Conservation (phyloP, 1,140 invertebrate species). For the Teleopsis dalmanni region DNA sequence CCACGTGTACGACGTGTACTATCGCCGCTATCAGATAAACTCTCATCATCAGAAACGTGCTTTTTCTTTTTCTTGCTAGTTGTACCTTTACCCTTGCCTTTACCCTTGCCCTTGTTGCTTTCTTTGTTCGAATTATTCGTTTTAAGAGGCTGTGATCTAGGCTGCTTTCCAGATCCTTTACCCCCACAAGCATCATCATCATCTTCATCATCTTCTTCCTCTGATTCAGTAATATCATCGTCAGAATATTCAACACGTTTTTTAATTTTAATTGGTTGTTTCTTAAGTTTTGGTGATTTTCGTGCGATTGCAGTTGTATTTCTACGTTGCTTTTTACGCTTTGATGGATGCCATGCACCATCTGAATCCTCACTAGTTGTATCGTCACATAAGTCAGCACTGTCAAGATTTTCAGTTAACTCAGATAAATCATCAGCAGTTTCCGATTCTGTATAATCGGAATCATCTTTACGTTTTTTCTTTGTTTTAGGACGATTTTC, state of each 20-base stretch:
- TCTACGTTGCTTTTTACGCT: slow-evolving; percentile 32
- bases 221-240: slow-evolving; percentile 37
- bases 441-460: slow-evolving; percentile 47
- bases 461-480: slow-evolving; percentile 36
- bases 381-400: slow-evolving; percentile 48
- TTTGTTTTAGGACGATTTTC: slow-evolving; percentile 24
- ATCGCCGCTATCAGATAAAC: slow-evolving; percentile 46
- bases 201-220: slow-evolving; percentile 34
- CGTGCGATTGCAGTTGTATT: slow-evolving; percentile 15
- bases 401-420: slow-evolving; percentile 52
- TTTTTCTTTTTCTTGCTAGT: slow-evolving; percentile 25
- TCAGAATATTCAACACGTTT: slow-evolving; percentile 37
- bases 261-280: slow-evolving; percentile 21
- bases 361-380: slow-evolving; percentile 37
- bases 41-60: slow-evolving; percentile 24
- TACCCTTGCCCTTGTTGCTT: slow-evolving; percentile 15
- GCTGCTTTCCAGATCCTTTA: slow-evolving; percentile 38
- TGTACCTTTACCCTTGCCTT: slow-evolving; percentile 15
- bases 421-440: slow-evolving; percentile 51
- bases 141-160: slow-evolving; percentile 31
- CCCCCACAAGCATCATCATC: slow-evolving; percentile 25
- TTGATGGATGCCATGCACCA: slow-evolving; percentile 33
- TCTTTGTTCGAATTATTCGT: slow-evolving; percentile 16
- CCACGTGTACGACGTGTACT: slow-evolving; percentile 58
- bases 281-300: slow-evolving; percentile 35